Base-by-base conservation (phyloP, 2,113 vertebrate species). In the Megatriorchis doriae region DNA sequence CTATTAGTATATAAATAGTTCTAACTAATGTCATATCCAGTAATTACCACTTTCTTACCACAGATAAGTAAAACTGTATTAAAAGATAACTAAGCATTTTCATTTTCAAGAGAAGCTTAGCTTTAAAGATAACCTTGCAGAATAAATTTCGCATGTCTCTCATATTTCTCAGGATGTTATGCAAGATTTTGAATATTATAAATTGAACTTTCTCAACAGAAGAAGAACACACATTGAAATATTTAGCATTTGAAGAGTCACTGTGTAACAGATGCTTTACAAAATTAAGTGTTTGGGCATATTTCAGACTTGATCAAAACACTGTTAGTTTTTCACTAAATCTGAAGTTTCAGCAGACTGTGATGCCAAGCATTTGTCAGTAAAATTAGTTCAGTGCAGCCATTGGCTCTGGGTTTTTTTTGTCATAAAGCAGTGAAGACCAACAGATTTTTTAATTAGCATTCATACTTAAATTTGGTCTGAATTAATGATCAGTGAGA, bases 261-360 rank as follows among this genome's bases (percentile, higher is more conserved):
- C 65, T 84, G 55, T 47, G 20, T 75, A 98, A 92, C 96, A 98
- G 97, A 97, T 97, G 96, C 95, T 97, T 94, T 94, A 89, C 66
- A 96, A 96, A 97, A 97, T 97, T 87, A 96, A 90, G 78, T 94
- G 72, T 91, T 96, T 94, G 93, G 90, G 90, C 58, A 86, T 56
- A 92, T 97, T 97, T 97, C 96, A 96, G 86, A 94, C 96, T 77
- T 97, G 72, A 97, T 97, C 93, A 96, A 94, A 97, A 94, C 88
- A 81, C 93, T 91, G 38, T 94, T 96, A 74, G 48, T 38, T 93
- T 97, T 96, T 92, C 86, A 94, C 78, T 90, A 80, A 96, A 96
- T 93, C 65, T 97, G 97, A 98, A 96, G 72, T 95, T 97, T 96
- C 81, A 71, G 55, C 91, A 96, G 97, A 81, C 90, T 86, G 82